phyloP scores from a whole-genome alignment of 1,140 invertebrate genomes.

The Euglossa dilemma region DNA sequence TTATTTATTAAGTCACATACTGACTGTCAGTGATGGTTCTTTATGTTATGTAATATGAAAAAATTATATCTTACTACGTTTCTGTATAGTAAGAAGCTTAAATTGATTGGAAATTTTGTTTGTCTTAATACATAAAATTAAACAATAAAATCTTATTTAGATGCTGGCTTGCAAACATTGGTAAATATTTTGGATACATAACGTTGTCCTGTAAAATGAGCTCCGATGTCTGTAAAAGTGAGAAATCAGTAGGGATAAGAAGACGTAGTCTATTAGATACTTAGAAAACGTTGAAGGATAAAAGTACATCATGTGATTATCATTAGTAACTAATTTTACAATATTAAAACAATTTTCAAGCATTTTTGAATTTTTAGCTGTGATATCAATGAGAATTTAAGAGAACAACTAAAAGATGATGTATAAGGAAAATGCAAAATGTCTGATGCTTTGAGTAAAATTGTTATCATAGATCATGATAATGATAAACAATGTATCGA shows the following conservation, averaged over 20 bases:
- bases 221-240: constrained; percentile 14
- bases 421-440: neutral
- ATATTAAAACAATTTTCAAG: neutral
- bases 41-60: too few relatives aligned
- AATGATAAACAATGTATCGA: neutral
- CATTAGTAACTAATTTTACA: too few relatives aligned
- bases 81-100: neutral
- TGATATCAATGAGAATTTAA: neutral
- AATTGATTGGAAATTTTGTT: neutral
- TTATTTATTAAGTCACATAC: constrained; percentile 29
- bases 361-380: constrained; percentile 1
- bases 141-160: neutral
- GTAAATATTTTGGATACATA: constrained; percentile 1
- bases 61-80: constrained; percentile 19
- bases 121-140: neutral
- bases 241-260: neutral
- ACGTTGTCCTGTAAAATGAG: neutral
- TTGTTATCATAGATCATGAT: too few relatives aligned
- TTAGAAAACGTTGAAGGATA: neutral
- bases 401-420: neutral
- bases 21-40: too few relatives aligned
- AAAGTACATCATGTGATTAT: constrained; percentile 28
- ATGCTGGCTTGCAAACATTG: constrained; percentile 1
- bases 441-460: too few relatives aligned
- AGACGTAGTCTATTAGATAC: neutral